These are phyloP conservation scores for Periophthalmus modestus DNA, from an alignment of 2,113 vertebrate species.

Conservation along the genomic window DNA sequence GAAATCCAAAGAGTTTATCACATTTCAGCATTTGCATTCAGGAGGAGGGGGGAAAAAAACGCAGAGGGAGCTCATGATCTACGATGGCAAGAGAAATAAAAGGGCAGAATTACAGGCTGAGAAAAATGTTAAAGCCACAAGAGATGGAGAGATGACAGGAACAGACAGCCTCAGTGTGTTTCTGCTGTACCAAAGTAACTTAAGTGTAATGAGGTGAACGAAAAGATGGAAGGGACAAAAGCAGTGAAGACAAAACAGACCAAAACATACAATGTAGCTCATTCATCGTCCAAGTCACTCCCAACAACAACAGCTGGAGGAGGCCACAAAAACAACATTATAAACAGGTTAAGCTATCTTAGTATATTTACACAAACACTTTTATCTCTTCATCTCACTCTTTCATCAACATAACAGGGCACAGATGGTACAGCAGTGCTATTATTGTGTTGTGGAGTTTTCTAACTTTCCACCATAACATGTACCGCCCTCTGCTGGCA, in stretches of 20 bases:
- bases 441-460: constrained; percentile 14
- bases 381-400: constrained; percentile 31
- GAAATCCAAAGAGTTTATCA: constrained; percentile 80
- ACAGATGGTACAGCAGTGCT: constrained; percentile 36
- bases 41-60: constrained; percentile 63
- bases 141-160: constrained; percentile 74
- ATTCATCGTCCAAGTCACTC: constrained; percentile 55
- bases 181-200: constrained; percentile 33
- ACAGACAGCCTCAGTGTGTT: constrained; percentile 50
- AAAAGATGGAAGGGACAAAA: constrained; percentile 46
- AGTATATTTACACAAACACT: constrained; percentile 60
- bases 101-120: constrained; percentile 67
- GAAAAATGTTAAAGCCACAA: constrained; percentile 66
- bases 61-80: constrained; percentile 72
- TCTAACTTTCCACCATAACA: constrained; percentile 38
- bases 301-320: constrained; percentile 57
- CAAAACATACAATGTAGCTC: constrained; percentile 59
- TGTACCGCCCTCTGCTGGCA: constrained; percentile 75
- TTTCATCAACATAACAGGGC: constrained; percentile 38
- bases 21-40: constrained; percentile 80
- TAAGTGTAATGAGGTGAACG: constrained; percentile 21
- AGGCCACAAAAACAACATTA: constrained; percentile 27
- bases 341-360: constrained; percentile 55
- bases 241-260: constrained; percentile 64
- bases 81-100: constrained; percentile 58